These are phyloP conservation scores for Hirtodrosophila histrioides DNA, from an alignment of 2,888 invertebrate genomes.

Conservation along the genomic window DNA sequence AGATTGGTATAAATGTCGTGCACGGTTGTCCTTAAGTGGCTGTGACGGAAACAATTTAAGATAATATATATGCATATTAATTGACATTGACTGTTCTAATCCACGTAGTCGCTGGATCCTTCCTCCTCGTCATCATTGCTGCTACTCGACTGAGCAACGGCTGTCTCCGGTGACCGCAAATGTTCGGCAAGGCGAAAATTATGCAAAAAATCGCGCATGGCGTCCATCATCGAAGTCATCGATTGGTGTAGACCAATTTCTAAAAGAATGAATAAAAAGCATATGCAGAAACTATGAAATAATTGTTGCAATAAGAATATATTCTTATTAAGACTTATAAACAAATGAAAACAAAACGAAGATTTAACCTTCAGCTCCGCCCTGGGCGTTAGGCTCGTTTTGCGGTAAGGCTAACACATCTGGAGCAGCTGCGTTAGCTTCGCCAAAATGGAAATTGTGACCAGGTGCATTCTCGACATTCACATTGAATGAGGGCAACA, in stretches of 20 bases:
- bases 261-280: slow-evolving; percentile 17
- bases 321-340: slow-evolving; percentile 17
- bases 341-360: slow-evolving; percentile 3
- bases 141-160: slow-evolving; percentile 75
- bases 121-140: slow-evolving; percentile 86
- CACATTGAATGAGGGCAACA: slow-evolving; percentile 88
- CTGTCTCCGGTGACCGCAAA: slow-evolving; percentile 82
- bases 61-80: slow-evolving; percentile 30
- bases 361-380: slow-evolving; percentile 65
- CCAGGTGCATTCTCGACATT: slow-evolving; percentile 63
- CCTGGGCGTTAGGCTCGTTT: slow-evolving; percentile 21
- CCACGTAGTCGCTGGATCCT: slow-evolving; percentile 85
- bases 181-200: slow-evolving; percentile 88
- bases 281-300: slow-evolving; percentile 1
- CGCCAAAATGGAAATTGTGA: no score
- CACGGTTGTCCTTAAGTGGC: slow-evolving; percentile 30
- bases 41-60: slow-evolving; percentile 27
- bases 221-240: slow-evolving; percentile 88
- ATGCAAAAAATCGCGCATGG: slow-evolving; percentile 89
- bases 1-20: slow-evolving; percentile 24
- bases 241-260: slow-evolving; percentile 86
- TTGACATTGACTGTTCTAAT: slow-evolving; percentile 58
- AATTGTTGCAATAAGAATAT: background rate
- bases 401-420: slow-evolving; percentile 8
- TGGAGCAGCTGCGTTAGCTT: slow-evolving; percentile 4